These are phyloP conservation scores for Hippocampus barbouri DNA, from an alignment of 2,113 vertebrate species.

Conservation along the genomic window DNA sequence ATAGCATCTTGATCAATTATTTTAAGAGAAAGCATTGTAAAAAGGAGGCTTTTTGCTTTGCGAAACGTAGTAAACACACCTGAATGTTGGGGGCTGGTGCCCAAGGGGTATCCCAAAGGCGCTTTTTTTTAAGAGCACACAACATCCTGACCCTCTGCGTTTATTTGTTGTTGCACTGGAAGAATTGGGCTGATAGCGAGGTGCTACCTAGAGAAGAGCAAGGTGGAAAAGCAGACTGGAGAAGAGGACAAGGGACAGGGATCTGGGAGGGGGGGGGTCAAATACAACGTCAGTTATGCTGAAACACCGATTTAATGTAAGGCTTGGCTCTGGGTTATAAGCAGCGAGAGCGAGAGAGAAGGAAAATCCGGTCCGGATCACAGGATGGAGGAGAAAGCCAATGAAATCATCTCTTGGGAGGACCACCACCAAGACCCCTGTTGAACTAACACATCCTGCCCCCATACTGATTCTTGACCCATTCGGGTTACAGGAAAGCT, in stretches of 20 bases:
- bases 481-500: slow-evolving; percentile 46
- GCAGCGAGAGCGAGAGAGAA: slow-evolving; percentile 61
- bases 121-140: slow-evolving; percentile 54
- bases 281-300: slow-evolving; percentile 72
- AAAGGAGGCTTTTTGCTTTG: slow-evolving; percentile 59
- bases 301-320: slow-evolving; percentile 78
- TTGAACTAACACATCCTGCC: neutral
- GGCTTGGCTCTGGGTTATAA: slow-evolving; percentile 69
- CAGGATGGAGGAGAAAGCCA: slow-evolving; percentile 29
- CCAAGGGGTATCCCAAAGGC: slow-evolving; percentile 28
- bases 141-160: slow-evolving; percentile 16
- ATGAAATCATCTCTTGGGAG: slow-evolving; percentile 15
- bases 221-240: slow-evolving; percentile 54
- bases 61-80: slow-evolving; percentile 58
- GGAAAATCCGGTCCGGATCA: slow-evolving; percentile 74
- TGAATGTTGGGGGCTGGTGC: slow-evolving; percentile 20
- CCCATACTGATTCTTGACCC: slow-evolving; percentile 7
- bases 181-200: slow-evolving; percentile 44
- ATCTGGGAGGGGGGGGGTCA: neutral
- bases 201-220: slow-evolving; percentile 26
- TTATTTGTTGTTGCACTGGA: slow-evolving; percentile 52
- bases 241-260: neutral
- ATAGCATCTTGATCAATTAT: slow-evolving; percentile 38
- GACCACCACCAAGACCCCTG: slow-evolving; percentile 17
- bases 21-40: slow-evolving; percentile 54